Evolutionary conservation across 2,113 vertebrate species (phyloP).

Genomic region (Platysternon megacephalum): DNA sequence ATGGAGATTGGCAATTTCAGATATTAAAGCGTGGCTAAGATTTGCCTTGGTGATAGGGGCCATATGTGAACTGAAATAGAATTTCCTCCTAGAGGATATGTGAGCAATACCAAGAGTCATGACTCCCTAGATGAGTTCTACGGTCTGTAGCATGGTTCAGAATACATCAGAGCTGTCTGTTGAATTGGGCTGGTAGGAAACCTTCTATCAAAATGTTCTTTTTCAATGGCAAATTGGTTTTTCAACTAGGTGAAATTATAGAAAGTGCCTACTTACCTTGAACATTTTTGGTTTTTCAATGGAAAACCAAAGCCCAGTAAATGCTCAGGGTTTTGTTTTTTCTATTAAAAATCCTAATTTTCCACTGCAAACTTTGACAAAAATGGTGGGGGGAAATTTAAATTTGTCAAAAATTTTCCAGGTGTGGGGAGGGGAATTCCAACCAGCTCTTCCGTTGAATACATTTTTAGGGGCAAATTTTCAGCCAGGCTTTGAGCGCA

Average conservation of each 20-base stretch:
- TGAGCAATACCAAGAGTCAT: not conserved
- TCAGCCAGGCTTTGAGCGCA: not conserved
- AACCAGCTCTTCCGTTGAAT: not conserved
- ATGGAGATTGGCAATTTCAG: not conserved
- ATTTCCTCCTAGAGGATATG: not conserved
- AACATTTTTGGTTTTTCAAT: not conserved
- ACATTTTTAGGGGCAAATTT: not conserved
- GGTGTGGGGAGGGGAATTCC: not conserved
- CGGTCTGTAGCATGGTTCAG: not conserved
- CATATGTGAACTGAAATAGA: not conserved
- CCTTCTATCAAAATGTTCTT: not conserved
- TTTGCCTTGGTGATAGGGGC: not conserved
- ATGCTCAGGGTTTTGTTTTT: not conserved
- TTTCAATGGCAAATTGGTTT: not conserved
- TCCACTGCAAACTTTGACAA: not conserved
- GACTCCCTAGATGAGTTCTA: not conserved
- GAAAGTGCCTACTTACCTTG: not conserved
- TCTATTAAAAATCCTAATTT: not conserved
- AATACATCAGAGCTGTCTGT: not conserved
- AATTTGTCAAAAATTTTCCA: not conserved
- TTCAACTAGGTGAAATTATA: not conserved
- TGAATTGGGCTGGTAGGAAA: not conserved
- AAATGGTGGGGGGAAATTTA: not conserved
- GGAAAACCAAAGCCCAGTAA: not conserved
- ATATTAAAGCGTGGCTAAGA: not conserved